Conservation (phyloP, 2,888 invertebrate species). For the Trachelus stipa region DNA sequence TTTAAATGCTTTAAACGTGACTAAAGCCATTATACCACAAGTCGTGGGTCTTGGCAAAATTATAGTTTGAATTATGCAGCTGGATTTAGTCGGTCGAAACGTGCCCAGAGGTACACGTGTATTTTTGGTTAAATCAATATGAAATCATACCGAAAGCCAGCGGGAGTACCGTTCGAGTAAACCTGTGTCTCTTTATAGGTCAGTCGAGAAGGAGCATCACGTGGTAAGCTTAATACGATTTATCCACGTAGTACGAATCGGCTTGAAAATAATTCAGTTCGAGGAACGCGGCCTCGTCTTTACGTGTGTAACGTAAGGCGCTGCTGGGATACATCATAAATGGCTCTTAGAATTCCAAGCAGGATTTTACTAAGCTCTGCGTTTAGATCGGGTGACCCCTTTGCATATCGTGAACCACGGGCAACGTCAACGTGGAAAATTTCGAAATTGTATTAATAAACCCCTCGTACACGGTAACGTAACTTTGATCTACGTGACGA, state of each 20-base stretch:
- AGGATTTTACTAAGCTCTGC: background rate
- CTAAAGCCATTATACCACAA: background rate
- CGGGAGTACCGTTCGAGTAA: background rate
- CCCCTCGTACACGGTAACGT: background rate
- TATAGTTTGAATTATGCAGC: background rate
- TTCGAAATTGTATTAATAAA: conserved; percentile 14
- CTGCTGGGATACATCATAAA: background rate
- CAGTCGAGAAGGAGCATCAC: background rate
- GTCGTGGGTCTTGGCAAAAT: background rate
- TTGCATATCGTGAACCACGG: background rate
- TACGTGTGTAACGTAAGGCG: background rate
- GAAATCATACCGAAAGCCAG: background rate
- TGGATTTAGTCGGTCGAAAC: background rate
- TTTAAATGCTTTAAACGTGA: background rate
- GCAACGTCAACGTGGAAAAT: conserved; percentile 3
- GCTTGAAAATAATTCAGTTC: background rate
- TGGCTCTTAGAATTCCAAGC: background rate
- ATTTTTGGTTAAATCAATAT: background rate
- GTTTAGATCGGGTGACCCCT: background rate
- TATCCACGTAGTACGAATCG: background rate
- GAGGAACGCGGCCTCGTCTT: background rate
- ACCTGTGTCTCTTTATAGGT: background rate
- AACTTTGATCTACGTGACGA: background rate
- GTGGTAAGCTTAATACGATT: background rate
- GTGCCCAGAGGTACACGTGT: background rate